Evolutionary conservation across 2,113 vertebrate species (phyloP).

Genomic region (Myiagra hebetior): DNA sequence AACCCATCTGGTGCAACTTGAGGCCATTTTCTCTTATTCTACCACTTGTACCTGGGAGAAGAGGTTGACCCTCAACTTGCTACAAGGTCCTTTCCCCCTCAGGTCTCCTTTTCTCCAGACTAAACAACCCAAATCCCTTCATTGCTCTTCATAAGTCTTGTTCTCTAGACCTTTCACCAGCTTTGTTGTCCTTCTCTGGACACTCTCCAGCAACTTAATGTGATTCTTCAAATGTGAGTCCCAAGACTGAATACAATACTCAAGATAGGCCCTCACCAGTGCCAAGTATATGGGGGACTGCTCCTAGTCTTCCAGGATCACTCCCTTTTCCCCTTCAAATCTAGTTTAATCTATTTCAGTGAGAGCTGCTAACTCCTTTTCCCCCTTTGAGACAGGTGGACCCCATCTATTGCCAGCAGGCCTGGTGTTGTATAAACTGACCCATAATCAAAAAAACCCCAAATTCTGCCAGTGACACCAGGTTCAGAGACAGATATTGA

Average conservation of each 20-base stretch:
- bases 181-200: too few relatives aligned
- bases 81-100: not conserved
- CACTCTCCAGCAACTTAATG: not conserved
- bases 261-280: not conserved
- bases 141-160: not conserved
- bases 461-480: not conserved
- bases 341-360: not conserved
- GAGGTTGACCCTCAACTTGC: not conserved
- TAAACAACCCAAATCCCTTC: not conserved
- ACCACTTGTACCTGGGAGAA: not conserved
- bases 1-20: not conserved
- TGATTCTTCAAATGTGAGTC: not conserved
- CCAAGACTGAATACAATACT: not conserved
- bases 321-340: not conserved
- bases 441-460: rapidly evolving
- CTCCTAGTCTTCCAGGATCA: not conserved
- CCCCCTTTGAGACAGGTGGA: not conserved
- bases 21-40: not conserved
- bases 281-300: too few relatives aligned
- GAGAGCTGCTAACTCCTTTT: not conserved
- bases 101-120: not conserved
- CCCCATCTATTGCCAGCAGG: not conserved
- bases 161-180: not conserved
- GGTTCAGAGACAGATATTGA: not conserved
- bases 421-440: not conserved